phyloP scores from a whole-genome alignment of 1,140 invertebrate species.

The Aphelenchoides besseyi region DNA sequence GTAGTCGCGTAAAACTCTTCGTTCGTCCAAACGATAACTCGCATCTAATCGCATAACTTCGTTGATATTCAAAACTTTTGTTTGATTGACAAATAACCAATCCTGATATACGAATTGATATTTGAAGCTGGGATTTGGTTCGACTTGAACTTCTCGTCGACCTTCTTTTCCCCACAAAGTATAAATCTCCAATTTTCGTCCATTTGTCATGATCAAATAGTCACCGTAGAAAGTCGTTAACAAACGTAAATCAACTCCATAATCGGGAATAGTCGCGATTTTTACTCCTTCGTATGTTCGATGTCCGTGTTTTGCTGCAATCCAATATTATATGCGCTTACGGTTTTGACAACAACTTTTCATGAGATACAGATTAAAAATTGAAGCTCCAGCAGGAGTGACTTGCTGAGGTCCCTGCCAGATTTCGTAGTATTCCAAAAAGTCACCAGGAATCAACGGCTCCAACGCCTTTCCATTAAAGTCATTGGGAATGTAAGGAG shows the following conservation, averaged over 20 bases:
- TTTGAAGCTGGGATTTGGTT: neutral
- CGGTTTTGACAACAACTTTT: neutral
- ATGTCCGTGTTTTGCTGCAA: neutral
- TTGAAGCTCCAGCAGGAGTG: neutral
- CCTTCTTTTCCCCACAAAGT: conserved; percentile 7
- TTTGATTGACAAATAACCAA: conserved; percentile 8
- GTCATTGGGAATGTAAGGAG: neutral
- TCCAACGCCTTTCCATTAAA: neutral
- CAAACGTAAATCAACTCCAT: neutral
- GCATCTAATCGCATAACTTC: neutral
- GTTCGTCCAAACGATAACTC: neutral
- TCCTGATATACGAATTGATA: conserved; percentile 6
- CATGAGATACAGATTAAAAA: neutral
- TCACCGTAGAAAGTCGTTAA: neutral
- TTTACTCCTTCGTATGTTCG: neutral
- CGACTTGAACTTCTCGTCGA: neutral
- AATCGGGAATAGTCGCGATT: conserved; percentile 6
- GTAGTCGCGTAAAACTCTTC: neutral
- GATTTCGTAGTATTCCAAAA: neutral
- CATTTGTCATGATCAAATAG: conserved; percentile 1
- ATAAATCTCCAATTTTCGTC: conserved; percentile 11
- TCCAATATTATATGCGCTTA: neutral
- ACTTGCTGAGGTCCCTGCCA: neutral
- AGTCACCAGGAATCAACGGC: conserved; percentile 8
- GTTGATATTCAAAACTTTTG: neutral